Conservation (phyloP, 2,113 vertebrate species). For the Ophthalmolycus amberensis region DNA sequence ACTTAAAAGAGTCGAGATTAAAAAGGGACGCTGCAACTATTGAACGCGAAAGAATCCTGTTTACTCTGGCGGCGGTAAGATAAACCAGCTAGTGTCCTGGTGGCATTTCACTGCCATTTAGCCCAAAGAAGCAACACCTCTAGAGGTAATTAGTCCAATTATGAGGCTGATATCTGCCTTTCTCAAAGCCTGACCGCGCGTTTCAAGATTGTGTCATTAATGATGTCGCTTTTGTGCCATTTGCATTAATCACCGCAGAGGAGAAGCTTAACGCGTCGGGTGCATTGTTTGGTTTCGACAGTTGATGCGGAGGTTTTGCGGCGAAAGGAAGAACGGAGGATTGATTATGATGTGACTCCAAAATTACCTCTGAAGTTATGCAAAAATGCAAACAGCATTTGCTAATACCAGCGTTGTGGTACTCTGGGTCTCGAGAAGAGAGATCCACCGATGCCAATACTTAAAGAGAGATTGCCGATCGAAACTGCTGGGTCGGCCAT, state of each 20-base stretch:
- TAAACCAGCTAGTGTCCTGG: constrained; percentile 67
- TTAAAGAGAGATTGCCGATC: too few relatives aligned
- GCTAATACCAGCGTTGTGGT: neutral
- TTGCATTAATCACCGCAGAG: constrained; percentile 62
- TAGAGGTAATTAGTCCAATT: constrained; percentile 74
- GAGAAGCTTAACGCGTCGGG: constrained; percentile 35
- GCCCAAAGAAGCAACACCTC: constrained; percentile 59
- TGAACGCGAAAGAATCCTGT: constrained; percentile 72
- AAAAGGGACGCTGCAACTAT: constrained; percentile 53
- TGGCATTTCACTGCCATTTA: constrained; percentile 75
- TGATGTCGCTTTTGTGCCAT: constrained; percentile 34
- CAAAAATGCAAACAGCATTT: neutral
- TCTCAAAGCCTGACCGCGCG: constrained; percentile 52
- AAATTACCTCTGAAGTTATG: constrained; percentile 19
- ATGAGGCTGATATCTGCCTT: constrained; percentile 60
- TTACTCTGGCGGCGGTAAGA: constrained; percentile 75
- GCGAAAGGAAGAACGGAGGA: constrained; percentile 24
- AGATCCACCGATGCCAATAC: too few relatives aligned
- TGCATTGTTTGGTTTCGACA: constrained; percentile 30
- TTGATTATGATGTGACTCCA: constrained; percentile 25
- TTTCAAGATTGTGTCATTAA: constrained; percentile 50
- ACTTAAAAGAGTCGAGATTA: constrained; percentile 46
- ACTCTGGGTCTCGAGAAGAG: too few relatives aligned
- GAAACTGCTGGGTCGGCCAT: too few relatives aligned
- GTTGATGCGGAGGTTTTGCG: constrained; percentile 30